Conservation (phyloP, 2,113 vertebrate species). For the Microtus oregoni region DNA sequence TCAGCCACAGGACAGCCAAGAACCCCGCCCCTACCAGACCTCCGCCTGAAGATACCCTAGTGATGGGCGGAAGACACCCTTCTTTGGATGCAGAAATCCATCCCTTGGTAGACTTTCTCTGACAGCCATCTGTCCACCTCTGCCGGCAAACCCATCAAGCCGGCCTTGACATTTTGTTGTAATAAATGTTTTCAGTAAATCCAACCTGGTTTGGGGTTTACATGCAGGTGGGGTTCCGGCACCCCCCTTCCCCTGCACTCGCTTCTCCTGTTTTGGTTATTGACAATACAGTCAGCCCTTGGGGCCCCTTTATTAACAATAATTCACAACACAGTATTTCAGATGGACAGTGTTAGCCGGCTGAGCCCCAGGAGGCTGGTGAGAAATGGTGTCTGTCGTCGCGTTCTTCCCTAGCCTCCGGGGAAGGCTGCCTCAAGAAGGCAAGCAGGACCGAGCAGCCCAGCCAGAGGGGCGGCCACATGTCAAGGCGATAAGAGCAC, state of each 20-base stretch:
- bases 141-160: not conserved
- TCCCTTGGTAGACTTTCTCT: not conserved
- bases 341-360: not conserved
- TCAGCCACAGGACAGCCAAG: constrained; percentile 80
- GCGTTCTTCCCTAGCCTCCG: not conserved
- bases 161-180: not conserved
- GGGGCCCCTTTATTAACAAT: constrained; percentile 76
- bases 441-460: not conserved
- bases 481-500: constrained; percentile 85
- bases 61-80: not conserved
- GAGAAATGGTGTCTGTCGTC: not conserved
- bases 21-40: fast-evolving
- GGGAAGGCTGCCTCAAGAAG: not conserved
- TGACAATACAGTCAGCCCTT: constrained; percentile 54
- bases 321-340: constrained; percentile 59
- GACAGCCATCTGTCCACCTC: not conserved
- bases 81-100: not conserved
- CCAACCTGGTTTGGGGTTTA: not conserved
- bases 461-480: not conserved
- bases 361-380: not conserved
- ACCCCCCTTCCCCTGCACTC: not conserved
- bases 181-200: constrained; percentile 60
- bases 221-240: not conserved
- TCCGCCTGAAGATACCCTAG: not conserved
- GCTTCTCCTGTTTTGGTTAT: not conserved